Conservation (phyloP, 1,140 invertebrate species). For the Magallana ariakensis region DNA sequence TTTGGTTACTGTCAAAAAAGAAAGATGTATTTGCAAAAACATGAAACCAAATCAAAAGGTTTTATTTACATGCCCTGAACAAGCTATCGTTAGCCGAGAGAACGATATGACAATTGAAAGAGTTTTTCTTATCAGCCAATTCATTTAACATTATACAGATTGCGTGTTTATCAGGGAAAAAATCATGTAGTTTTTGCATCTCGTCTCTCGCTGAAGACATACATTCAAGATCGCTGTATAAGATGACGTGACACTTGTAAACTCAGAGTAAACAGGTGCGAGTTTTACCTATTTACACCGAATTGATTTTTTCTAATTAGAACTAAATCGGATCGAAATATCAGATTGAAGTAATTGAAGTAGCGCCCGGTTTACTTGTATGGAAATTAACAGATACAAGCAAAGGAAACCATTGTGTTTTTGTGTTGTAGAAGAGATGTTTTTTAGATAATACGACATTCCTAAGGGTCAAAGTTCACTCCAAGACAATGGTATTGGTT, state of each 20-base stretch:
- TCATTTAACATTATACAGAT: conserved; percentile 23
- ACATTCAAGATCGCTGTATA: neutral
- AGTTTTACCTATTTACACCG: conserved; percentile 32
- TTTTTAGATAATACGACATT: neutral
- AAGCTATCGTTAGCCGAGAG: conserved; percentile 26
- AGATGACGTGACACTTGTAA: conserved; percentile 22
- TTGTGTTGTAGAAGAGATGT: conserved; percentile 21
- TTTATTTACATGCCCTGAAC: conserved; percentile 29
- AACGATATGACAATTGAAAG: conserved; percentile 38
- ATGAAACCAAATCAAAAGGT: conserved; percentile 35
- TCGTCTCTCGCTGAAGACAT: conserved; percentile 24
- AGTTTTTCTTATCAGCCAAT: conserved; percentile 23
- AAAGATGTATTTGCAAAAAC: conserved; percentile 6
- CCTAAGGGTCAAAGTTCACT: neutral
- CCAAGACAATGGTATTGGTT: neutral
- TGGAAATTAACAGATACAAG: conserved; percentile 24
- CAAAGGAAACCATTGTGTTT: neutral
- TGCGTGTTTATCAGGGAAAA: conserved; percentile 23
- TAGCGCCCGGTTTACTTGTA: neutral
- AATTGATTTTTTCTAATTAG: conserved; percentile 16
- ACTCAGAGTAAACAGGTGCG: conserved; percentile 29
- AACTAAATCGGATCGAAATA: conserved; percentile 4
- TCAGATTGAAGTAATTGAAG: neutral
- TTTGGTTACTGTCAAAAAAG: conserved; percentile 25
- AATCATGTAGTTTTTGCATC: conserved; percentile 34